Evolutionary conservation across 2,113 vertebrate species (phyloP), one percentile per base, ranked within the genome.

Genomic region (Catagonus wagneri): DNA sequence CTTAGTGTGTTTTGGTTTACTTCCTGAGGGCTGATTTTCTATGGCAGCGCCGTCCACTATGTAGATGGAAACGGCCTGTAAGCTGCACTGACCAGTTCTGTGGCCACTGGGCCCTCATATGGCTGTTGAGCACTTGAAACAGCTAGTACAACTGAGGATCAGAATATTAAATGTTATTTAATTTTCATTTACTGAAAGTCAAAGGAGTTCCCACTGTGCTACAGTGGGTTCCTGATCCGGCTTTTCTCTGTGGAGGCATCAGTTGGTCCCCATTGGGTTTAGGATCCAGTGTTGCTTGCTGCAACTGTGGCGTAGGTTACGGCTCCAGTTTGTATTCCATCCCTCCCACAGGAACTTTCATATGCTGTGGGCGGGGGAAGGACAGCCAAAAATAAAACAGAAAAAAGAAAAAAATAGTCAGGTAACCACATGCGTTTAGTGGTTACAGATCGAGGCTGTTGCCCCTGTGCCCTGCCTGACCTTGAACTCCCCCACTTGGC

Each of bases 1-100:
- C 72, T 39, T 13, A 32, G 66, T 74, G 52, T 52, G 4, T 58
- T 22, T 75, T 39, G n/a, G 19, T 39, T 4, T 87, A 32, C 44
- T 60, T 58, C 7, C 10, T 54, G 54, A 72, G 71, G 75, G 61
- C 83, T 56, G 63, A 65, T 44, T 80, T 93, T 90, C 65, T 54
- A 6, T n/a, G 54, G 32, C 7, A 58, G 20, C 2, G 0, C 29
- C 29, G 13, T 50, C 84, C 6, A 6, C 0, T 66, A 5, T 44
- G 20, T 16, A 58, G 36, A 34, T 19, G 15, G 27, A 61, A 80
- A 50, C 44, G 25, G 44, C 44, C 34, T 84, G 0, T n/a, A 15
- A 56, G 32, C 15, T n/a, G 2, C 1, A 8, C 39, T 52, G 23
- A 65, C 54, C 34, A 14, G n/a, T 27, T 10, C 54, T 12, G 3